Evolutionary conservation across 1,140 invertebrate species (phyloP).

Genomic region (Apis laboriosa): DNA sequence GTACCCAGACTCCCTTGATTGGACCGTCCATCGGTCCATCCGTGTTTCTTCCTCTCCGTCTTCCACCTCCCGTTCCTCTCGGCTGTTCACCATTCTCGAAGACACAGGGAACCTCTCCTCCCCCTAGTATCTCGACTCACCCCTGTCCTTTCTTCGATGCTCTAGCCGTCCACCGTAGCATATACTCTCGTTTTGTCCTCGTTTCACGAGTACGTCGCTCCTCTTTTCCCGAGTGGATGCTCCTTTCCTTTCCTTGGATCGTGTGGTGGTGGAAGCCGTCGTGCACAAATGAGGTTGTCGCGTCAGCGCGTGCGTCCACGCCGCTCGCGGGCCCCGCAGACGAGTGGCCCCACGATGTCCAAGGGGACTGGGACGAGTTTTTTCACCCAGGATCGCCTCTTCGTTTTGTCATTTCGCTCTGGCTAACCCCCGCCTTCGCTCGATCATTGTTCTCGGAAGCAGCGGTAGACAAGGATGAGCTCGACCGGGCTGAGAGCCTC

Average conservation of each 20-base stretch:
- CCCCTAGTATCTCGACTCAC: not conserved
- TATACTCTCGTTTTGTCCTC: not conserved
- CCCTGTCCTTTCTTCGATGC: slow-evolving; percentile 5
- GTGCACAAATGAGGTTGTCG: slow-evolving; percentile 80
- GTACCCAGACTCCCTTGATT: slow-evolving; percentile 71
- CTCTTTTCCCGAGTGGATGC: not conserved
- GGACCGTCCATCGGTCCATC: slow-evolving; percentile 67
- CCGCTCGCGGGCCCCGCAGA: slow-evolving; percentile 51
- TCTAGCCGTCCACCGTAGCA: slow-evolving; percentile 2
- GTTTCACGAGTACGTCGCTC: slow-evolving; percentile 40
- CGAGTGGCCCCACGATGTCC: slow-evolving; percentile 52
- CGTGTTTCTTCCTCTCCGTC: slow-evolving; percentile 40
- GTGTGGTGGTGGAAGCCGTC: slow-evolving; percentile 70
- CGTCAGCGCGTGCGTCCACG: slow-evolving; percentile 74
- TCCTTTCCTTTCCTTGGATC: slow-evolving; percentile 7
- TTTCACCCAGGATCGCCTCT: slow-evolving; percentile 46
- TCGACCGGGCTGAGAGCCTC: not conserved
- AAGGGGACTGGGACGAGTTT: slow-evolving; percentile 72
- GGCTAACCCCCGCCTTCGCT: slow-evolving; percentile 26
- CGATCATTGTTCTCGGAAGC: slow-evolving; percentile 53
- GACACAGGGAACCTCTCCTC: not conserved
- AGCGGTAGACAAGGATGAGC: slow-evolving; percentile 10
- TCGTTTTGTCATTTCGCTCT: slow-evolving; percentile 65
- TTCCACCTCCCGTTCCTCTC: not conserved
- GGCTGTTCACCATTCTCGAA: not conserved